A percentile compares a stretch with the other conserved stretches of the same genome.
These are phyloP conservation scores for Lycaon pictus DNA, from an alignment of 2,113 vertebrate genomes.

Conservation along the genomic window DNA sequence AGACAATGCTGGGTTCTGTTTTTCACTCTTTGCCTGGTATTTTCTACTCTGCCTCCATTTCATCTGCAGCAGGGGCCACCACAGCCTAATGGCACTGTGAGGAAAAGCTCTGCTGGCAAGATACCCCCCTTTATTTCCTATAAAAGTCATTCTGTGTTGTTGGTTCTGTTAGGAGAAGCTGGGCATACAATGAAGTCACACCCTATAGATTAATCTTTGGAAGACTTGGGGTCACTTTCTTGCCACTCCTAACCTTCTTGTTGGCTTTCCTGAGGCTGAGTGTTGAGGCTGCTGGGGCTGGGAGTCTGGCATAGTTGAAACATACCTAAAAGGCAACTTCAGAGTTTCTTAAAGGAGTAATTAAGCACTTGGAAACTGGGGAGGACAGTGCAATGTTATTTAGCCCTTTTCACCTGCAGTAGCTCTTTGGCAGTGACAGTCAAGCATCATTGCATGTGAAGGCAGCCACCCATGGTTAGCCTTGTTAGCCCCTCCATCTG, in stretches of 20 bases:
- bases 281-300: neutral
- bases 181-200: neutral
- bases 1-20: neutral
- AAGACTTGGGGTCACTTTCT: conserved; percentile 29
- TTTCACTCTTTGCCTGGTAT: neutral
- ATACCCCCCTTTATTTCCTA: neutral
- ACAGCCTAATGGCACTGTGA: neutral
- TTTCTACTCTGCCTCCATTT: neutral
- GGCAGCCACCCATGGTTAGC: neutral
- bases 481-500: neutral
- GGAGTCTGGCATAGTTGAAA: conserved; percentile 8
- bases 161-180: neutral
- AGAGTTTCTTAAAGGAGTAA: conserved; percentile 15
- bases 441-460: conserved; percentile 1
- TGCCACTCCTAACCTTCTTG: neutral
- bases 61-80: neutral
- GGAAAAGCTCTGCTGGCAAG: neutral
- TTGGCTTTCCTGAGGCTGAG: conserved; percentile 44
- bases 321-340: conserved; percentile 46
- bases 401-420: conserved; percentile 42
- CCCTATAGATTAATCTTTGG: conserved; percentile 1
- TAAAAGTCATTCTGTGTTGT: conserved; percentile 26
- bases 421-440: conserved; percentile 17
- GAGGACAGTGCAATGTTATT: neutral
- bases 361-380: conserved; percentile 39